phyloP scores from a whole-genome alignment of 2,888 invertebrate genomes.

The Acanthosepion esculentum region DNA sequence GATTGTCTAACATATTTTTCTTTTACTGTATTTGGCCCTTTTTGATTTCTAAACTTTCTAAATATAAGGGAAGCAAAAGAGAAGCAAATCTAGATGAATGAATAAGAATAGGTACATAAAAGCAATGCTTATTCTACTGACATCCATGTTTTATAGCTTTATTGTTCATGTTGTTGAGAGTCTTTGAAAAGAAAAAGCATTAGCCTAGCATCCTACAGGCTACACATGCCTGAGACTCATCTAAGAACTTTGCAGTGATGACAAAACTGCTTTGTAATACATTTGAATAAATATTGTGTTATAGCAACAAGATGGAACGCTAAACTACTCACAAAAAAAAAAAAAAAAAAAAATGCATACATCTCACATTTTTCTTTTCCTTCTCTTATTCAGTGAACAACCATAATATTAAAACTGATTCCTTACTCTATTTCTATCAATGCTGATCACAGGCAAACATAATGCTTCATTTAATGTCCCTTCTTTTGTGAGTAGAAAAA shows the following conservation, averaged over 20 bases:
- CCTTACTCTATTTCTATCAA: not conserved
- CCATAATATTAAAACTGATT: not conserved
- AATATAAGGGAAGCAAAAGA: too few relatives aligned
- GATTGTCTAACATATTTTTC: too few relatives aligned
- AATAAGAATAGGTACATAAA: too few relatives aligned
- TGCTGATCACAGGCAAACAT: not conserved
- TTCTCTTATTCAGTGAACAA: not conserved
- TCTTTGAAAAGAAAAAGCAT: not conserved
- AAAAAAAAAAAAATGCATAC: not conserved
- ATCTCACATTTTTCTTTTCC: not conserved
- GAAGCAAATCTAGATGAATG: too few relatives aligned
- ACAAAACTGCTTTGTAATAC: not conserved
- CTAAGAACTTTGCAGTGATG: not conserved
- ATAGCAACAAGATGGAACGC: not conserved
- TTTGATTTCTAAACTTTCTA: too few relatives aligned
- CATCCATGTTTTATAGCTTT: not conserved
- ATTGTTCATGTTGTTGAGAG: not conserved
- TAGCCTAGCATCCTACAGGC: not conserved
- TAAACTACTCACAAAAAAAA: not conserved
- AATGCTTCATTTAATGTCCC: conserved; percentile 1
- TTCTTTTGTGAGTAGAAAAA: not conserved
- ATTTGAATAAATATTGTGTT: conserved; percentile 14
- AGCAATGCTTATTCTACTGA: not conserved
- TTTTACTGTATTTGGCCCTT: too few relatives aligned
- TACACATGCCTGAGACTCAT: not conserved